Conservation (phyloP, 2,888 invertebrate genomes). For the Pediacus dermestoides region DNA sequence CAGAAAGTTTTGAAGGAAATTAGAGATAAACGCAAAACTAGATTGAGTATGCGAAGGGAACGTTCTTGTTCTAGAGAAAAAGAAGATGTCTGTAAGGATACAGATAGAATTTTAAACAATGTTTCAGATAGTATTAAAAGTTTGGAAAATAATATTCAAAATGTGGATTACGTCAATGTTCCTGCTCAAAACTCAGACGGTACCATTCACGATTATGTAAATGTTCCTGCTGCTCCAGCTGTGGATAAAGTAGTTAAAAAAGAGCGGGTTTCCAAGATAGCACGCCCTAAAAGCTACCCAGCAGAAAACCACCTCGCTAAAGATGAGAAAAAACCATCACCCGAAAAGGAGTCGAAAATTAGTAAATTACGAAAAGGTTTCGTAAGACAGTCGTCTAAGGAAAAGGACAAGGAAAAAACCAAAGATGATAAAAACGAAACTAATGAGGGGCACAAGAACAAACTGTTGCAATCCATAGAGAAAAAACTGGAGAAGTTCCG, state of each 20-base stretch:
- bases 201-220: slow-evolving; percentile 37
- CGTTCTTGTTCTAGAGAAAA: slow-evolving; percentile 39
- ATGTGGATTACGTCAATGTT: slow-evolving; percentile 39
- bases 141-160: slow-evolving; percentile 35
- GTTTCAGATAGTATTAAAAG: slow-evolving; percentile 43
- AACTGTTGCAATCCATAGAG: slow-evolving; percentile 70
- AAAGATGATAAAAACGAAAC: slow-evolving; percentile 41
- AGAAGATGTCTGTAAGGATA: slow-evolving; percentile 8
- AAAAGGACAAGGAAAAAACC: slow-evolving; percentile 26
- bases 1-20: slow-evolving; percentile 66
- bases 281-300: slow-evolving; percentile 58
- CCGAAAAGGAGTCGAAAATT: slow-evolving; percentile 60
- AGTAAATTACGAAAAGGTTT: slow-evolving; percentile 38
- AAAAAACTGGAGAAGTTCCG: slow-evolving; percentile 71
- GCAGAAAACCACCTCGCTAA: slow-evolving; percentile 43
- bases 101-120: slow-evolving; percentile 29
- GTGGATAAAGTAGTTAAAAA: slow-evolving; percentile 33
- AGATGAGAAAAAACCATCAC: slow-evolving; percentile 27
- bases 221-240: slow-evolving; percentile 31
- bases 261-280: slow-evolving; percentile 50
- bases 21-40: slow-evolving; percentile 56
- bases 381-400: slow-evolving; percentile 29
- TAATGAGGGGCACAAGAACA: slow-evolving; percentile 48
- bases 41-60: slow-evolving; percentile 38
- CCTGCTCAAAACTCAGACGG: slow-evolving; percentile 9